These are phyloP conservation scores for Lucinisca nassula DNA, from an alignment of 2,888 invertebrate species.

Conservation along the genomic window DNA sequence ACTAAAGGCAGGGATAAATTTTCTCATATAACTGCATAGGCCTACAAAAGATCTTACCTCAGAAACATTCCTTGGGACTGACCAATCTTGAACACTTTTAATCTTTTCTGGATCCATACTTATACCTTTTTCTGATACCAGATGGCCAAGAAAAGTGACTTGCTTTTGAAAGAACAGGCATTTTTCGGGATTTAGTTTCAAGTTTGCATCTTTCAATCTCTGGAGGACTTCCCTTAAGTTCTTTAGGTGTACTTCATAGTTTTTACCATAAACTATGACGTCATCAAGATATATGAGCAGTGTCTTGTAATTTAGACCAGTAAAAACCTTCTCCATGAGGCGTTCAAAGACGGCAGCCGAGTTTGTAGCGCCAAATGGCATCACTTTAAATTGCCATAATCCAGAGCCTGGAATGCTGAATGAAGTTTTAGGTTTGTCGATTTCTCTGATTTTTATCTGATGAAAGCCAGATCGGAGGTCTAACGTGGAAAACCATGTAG, in stretches of 20 bases:
- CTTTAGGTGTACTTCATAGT: slow-evolving; percentile 55
- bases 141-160: slow-evolving; percentile 53
- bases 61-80: slow-evolving; percentile 35
- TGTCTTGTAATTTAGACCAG: slow-evolving; percentile 63
- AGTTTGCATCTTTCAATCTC: slow-evolving; percentile 35
- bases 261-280: slow-evolving; percentile 51
- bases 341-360: slow-evolving; percentile 37
- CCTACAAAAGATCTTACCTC: slow-evolving; percentile 48
- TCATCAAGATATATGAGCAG: slow-evolving; percentile 70
- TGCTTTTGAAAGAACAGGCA: slow-evolving; percentile 49
- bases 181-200: slow-evolving; percentile 60
- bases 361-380: slow-evolving; percentile 49
- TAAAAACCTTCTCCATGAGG: slow-evolving; percentile 22
- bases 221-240: slow-evolving; percentile 53
- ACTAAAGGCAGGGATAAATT: slow-evolving; percentile 18
- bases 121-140: slow-evolving; percentile 51
- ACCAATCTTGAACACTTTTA: slow-evolving; percentile 23
- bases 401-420: slow-evolving; percentile 46
- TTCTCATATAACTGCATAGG: slow-evolving; percentile 53
- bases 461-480: slow-evolving; percentile 48
- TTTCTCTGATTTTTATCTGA: slow-evolving; percentile 44
- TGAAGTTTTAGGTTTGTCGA: slow-evolving; percentile 45
- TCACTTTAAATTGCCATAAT: slow-evolving; percentile 38
- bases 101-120: slow-evolving; percentile 42
- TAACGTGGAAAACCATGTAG: slow-evolving; percentile 45